Conservation (phyloP, 2,888 invertebrate species). For the Nomada ferruginata region DNA sequence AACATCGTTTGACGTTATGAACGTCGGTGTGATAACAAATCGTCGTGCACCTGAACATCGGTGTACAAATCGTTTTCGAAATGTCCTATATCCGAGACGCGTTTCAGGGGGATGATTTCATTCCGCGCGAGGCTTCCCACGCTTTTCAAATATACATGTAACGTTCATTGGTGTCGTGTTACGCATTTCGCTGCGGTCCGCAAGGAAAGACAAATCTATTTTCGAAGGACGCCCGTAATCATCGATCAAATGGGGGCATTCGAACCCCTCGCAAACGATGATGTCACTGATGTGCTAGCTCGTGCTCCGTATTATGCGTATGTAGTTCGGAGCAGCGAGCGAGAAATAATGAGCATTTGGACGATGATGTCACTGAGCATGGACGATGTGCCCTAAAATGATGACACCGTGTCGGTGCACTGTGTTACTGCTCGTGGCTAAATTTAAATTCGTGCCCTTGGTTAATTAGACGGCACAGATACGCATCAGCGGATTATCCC, state of each 20-base stretch:
- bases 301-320: neutral
- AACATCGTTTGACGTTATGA: conserved; percentile 19
- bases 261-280: conserved; percentile 55
- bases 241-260: conserved; percentile 53
- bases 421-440: conserved; percentile 22
- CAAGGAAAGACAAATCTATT: conserved; percentile 68
- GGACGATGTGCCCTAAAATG: conserved; percentile 66
- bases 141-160: neutral
- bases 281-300: conserved; percentile 54
- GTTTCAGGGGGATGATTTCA: neutral
- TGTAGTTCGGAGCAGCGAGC: conserved; percentile 10
- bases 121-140: neutral
- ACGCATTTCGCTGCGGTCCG: conserved; percentile 25
- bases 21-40: conserved; percentile 5
- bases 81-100: neutral
- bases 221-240: conserved; percentile 57
- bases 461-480: conserved; percentile 33
- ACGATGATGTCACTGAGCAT: conserved; percentile 65
- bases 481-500: neutral
- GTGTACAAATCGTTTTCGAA: neutral
- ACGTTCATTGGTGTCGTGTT: conserved; percentile 43
- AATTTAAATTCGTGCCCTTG: conserved; percentile 60
- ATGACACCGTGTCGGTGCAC: conserved; percentile 45
- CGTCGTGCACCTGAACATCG: neutral
- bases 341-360: conserved; percentile 59